Percentiles rank a stretch among this genome's conserved stretches.
These are phyloP conservation scores for Zaprionus vittiger DNA, from an alignment of 1,140 invertebrate genomes.

Conservation along the genomic window DNA sequence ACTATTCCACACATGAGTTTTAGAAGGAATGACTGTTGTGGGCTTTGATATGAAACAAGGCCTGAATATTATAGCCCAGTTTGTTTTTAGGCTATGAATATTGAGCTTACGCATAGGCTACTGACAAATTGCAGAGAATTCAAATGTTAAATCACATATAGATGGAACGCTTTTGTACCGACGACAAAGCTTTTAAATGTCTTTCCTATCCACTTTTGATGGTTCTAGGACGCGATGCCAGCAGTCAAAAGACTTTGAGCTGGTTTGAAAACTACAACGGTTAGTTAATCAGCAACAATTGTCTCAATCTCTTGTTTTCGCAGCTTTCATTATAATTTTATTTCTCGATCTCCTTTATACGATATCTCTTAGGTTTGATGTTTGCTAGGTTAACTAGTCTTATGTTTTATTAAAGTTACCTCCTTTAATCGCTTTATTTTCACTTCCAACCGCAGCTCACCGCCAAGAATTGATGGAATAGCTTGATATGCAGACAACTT, in stretches of 20 bases:
- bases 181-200: too few species aligned
- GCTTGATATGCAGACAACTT: constrained; percentile 25
- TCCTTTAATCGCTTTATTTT: neutral
- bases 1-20: neutral
- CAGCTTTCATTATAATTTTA: constrained; percentile 41
- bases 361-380: neutral
- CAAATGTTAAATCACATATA: too few species aligned
- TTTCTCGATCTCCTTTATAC: constrained; percentile 32
- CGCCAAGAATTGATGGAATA: constrained; percentile 8
- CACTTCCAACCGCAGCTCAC: neutral
- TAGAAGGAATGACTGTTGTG: constrained; percentile 27
- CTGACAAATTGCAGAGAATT: too few species aligned
- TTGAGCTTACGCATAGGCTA: too few species aligned
- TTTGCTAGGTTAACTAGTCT: too few species aligned
- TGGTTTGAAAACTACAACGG: neutral
- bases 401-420: too few species aligned
- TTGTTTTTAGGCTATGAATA: too few species aligned
- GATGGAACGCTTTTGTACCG: too few species aligned
- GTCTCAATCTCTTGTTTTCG: constrained; percentile 59
- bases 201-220: too few species aligned
- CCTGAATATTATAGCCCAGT: neutral
- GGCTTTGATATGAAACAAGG: constrained; percentile 27
- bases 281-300: constrained; percentile 49
- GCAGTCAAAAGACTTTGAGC: neutral
- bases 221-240: too few species aligned